Base-by-base conservation (phyloP, 2,888 invertebrate genomes). In the Morinoia aosen region DNA sequence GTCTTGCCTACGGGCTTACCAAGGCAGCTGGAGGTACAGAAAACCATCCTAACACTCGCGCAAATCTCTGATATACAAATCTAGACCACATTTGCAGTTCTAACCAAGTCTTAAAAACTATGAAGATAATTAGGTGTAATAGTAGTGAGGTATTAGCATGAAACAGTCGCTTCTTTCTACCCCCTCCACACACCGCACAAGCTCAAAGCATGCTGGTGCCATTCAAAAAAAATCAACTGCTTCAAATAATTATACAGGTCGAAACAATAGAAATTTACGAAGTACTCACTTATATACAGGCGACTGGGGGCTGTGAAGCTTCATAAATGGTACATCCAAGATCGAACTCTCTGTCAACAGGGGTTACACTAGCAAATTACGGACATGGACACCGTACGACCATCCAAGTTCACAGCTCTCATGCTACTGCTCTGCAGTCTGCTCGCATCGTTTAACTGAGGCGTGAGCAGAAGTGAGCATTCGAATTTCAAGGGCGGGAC, bases 281-380 rank as follows among this genome's bases (percentile, higher is more conserved):
- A 48, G 90, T 90, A 90, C 90, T 90, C 90, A 90, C 90, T 39
- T 90, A 90, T 90, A 90, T 19, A 90, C 90, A 48, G 90, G 90
- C 40, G 90, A 90, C 90, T 90, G 90, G 48, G 90, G 48, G 48
- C 40, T 90, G 90, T 90, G 90, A 40, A 90, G 90, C 39, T 90
- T 90, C 90, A 90, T 90, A 90, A 48, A 90, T 90, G 48, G 90
- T 90, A 90, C 90, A 90, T 90, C 90, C 90, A 90, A 90, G 14
- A 40, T 39, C 48, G 90, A 90, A 48, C 90, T 48, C 90, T 90
- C 40, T 40, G 48, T 90, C 90, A 48, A 90, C 40, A 40, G 48
- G 11, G 90, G 48, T 76, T 76, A 33, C 16, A 76, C 76, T 76
- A 76, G 76, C 76, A 76, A 76, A 76, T 76, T 76, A 76, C 76